A percentile compares a stretch with the other conserved stretches of the same genome.
Conservation (phyloP, 2,113 vertebrate genomes). For the Chaetorhynchus papuensis region DNA sequence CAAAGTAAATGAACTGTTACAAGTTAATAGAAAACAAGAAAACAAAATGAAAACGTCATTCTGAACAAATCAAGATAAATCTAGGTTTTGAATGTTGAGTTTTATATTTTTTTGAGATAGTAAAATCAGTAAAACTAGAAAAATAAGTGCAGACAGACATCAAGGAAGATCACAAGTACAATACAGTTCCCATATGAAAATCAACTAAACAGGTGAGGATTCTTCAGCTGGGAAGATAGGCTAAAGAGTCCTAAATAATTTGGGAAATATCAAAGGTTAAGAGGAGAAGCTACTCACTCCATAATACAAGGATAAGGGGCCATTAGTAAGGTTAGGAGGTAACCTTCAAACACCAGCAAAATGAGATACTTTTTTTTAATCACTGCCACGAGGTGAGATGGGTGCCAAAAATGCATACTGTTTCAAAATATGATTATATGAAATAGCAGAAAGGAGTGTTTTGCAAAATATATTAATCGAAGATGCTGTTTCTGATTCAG, state of each 20-base stretch:
- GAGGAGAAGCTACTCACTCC: background rate
- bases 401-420: background rate
- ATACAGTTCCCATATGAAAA: background rate
- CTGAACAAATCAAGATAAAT: background rate
- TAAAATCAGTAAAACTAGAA: background rate
- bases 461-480: background rate
- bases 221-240: background rate
- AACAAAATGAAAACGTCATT: background rate
- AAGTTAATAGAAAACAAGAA: background rate
- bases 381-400: background rate
- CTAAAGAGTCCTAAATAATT: background rate
- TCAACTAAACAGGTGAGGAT: background rate
- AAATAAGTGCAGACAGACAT: background rate
- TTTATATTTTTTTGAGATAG: background rate
- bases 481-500: background rate
- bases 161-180: background rate
- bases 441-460: background rate
- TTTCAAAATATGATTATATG: background rate
- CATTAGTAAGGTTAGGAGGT: background rate
- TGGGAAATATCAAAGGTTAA: background rate
- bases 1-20: background rate
- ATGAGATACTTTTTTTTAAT: background rate
- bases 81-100: background rate
- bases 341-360: background rate
- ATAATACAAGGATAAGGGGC: background rate